phyloP scores from a whole-genome alignment of 2,113 vertebrate species.

The Hystrix cristata region DNA sequence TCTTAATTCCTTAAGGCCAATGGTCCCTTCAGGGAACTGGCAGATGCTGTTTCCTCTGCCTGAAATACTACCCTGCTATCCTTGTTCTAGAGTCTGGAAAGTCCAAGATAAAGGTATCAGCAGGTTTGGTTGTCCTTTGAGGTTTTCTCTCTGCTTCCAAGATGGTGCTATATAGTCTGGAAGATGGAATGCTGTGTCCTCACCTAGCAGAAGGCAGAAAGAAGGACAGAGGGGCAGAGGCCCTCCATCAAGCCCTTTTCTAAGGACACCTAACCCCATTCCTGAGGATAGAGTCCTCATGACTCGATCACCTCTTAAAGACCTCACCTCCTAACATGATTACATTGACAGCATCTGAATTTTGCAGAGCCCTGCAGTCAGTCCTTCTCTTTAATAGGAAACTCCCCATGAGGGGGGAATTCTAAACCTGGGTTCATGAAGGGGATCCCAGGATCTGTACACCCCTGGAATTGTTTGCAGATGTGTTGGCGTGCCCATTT shows the following conservation, averaged over 20 bases:
- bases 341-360: not conserved
- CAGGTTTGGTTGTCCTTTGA: not conserved
- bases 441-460: not conserved
- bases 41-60: not conserved
- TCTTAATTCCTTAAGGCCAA: not conserved
- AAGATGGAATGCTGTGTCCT: not conserved
- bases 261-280: not conserved
- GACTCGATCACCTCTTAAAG: not conserved
- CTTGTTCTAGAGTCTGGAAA: not conserved
- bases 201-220: not conserved
- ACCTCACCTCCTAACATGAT: not conserved
- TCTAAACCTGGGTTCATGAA: constrained; percentile 10
- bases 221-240: not conserved
- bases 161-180: not conserved
- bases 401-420: not conserved
- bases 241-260: not conserved
- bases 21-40: not conserved
- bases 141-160: not conserved
- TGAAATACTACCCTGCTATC: not conserved
- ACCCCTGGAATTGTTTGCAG: not conserved
- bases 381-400: constrained; percentile 28
- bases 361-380: not conserved
- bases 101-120: not conserved
- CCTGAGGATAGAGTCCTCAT: not conserved
- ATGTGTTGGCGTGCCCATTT: not conserved